Evolutionary conservation across 1,140 invertebrate species (phyloP), one percentile per base, ranked within the genome.

Genomic region (Zaprionus taronus): DNA sequence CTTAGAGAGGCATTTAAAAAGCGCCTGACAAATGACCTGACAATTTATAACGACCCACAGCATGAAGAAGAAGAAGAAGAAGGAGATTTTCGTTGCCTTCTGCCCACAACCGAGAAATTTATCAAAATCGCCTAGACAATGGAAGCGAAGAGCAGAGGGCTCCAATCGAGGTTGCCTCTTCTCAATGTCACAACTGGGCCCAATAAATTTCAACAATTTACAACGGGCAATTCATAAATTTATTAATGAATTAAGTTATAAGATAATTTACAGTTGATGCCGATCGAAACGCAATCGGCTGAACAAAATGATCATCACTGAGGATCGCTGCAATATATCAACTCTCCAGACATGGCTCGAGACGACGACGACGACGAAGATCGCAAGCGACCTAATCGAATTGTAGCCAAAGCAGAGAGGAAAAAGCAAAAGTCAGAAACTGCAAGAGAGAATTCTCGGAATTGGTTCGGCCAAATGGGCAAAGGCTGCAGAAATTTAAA

Each of bases 221-320:
- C 91, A 91, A 81, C 90, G 69, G 77, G 65, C 80, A 86, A 90
- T 91, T 91, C 84, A 91, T 91, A 89, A 91, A 91, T 91, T 91
- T 91, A 90, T 91, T 91, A 91, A 91, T 91, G 90, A 91, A 91
- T 91, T 91, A 91, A 91, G 90, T 91, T 91, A 91, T 91, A 91
- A 91, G 82, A 84, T 91, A 91, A 91, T 91, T 91, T 91, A 81
- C 80, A 80, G 80, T 82, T 80, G 69, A 74, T 74, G 75, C 65
- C 55, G 72, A 79, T 79, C 72, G 66, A 76, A 76, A 75, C 66
- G 77, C 67, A 79, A 79, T 79, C 77, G 72, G 63, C 53, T 58
- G 69, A 77, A 72, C 74, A 72, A 77, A 72, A 72, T 72, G 74
- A 77, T 72, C 62, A 77, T 65, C 65, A 76, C 56, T 34, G 75